Percentiles rank a stretch among this genome's conserved stretches.
phyloP scores from a whole-genome alignment of 2,113 vertebrate genomes.

The Indri indri region DNA sequence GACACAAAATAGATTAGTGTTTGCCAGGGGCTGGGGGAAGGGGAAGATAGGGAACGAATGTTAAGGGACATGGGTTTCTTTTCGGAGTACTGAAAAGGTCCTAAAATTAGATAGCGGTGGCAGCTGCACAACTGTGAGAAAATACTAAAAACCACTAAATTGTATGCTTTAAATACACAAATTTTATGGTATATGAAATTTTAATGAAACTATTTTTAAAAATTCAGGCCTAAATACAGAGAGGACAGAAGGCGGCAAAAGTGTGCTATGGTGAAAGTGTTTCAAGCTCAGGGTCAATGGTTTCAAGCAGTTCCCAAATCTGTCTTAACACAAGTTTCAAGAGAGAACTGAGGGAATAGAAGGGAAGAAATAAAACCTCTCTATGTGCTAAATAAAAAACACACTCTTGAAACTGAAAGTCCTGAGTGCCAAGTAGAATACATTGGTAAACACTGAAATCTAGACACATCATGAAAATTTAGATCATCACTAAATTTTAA shows the following conservation, averaged over 20 bases:
- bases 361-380: neutral
- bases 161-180: no score
- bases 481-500: neutral
- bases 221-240: neutral
- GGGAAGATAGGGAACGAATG: no score
- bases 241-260: neutral
- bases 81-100: neutral
- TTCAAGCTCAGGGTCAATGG: neutral
- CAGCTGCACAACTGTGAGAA: neutral
- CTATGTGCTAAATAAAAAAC: neutral
- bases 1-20: no score
- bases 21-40: no score
- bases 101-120: neutral
- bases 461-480: neutral
- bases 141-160: neutral
- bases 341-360: neutral
- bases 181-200: neutral
- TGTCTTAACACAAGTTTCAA: neutral
- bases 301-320: neutral
- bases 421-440: neutral
- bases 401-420: neutral
- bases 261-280: neutral
- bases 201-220: neutral
- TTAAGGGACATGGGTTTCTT: neutral
- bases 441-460: neutral